Percentiles rank a stretch among this genome's conserved stretches.
These are phyloP conservation scores for Phalacrocorax pelagicus DNA, from an alignment of 2,113 vertebrate genomes.

Conservation along the genomic window DNA sequence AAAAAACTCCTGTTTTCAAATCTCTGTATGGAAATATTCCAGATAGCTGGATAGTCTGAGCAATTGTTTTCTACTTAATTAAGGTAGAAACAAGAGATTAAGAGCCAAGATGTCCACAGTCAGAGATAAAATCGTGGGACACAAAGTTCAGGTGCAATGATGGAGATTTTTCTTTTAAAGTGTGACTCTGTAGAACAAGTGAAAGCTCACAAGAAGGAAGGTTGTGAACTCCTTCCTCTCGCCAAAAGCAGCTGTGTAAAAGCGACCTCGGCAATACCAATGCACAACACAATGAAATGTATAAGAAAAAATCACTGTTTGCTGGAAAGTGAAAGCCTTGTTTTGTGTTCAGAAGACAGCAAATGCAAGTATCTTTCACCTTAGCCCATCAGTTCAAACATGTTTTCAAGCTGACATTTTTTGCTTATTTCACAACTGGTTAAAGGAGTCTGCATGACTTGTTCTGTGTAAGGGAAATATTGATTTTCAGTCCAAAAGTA, in stretches of 20 bases:
- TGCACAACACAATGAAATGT: background rate
- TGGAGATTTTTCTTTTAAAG: background rate
- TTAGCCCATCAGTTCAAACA: background rate
- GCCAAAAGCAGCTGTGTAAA: background rate
- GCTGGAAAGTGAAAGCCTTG: background rate
- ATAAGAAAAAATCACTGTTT: background rate
- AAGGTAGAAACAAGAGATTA: background rate
- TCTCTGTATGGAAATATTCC: background rate
- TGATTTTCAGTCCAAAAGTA: background rate
- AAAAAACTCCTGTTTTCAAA: background rate
- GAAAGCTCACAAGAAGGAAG: background rate
- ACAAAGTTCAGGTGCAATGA: background rate
- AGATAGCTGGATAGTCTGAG: background rate
- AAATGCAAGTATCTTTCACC: background rate
- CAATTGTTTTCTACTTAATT: constrained; percentile 22
- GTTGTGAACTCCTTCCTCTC: background rate
- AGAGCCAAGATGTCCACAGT: background rate
- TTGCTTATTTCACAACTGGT: background rate
- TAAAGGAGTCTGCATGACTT: background rate
- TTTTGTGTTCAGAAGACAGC: background rate
- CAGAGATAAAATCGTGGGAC: background rate
- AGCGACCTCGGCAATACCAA: background rate
- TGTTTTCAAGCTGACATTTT: background rate
- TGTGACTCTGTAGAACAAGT: background rate
- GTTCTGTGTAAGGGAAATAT: background rate